A percentile compares a stretch with the other conserved stretches of the same genome.
Conservation (phyloP, 2,797 vertebrate species). For the Hyperoplus immaculatus region DNA sequence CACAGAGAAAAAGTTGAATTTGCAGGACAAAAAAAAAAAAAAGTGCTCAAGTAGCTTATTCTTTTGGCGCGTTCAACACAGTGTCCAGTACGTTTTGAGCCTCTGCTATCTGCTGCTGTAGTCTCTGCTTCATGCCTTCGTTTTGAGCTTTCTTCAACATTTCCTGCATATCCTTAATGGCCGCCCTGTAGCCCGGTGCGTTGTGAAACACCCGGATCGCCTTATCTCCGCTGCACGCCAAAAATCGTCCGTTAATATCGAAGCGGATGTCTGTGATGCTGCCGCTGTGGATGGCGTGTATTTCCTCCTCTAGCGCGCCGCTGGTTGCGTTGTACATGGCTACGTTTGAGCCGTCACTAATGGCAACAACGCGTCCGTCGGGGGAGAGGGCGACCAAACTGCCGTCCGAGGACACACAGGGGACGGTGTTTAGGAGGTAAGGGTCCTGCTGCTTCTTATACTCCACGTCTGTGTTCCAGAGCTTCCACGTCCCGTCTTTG, state of each 20-base stretch:
- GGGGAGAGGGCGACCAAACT: slow-evolving; percentile 91
- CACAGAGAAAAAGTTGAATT: too few relatives aligned
- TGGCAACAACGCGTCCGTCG: slow-evolving; percentile 88
- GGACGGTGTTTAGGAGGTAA: slow-evolving; percentile 90
- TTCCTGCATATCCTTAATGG: slow-evolving; percentile 90
- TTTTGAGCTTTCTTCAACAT: slow-evolving; percentile 90
- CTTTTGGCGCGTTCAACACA: slow-evolving; percentile 64
- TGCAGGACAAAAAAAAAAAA: too few relatives aligned
- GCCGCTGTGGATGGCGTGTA: slow-evolving; percentile 84
- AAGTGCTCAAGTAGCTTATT: neutral
- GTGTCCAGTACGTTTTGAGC: slow-evolving; percentile 88
- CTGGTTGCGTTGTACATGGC: slow-evolving; percentile 85
- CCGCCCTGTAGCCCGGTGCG: slow-evolving; percentile 88
- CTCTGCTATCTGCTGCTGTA: slow-evolving; percentile 90
- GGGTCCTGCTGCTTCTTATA: slow-evolving; percentile 98
- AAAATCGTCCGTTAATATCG: slow-evolving; percentile 89
- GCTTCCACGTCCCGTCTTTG: slow-evolving; percentile 95
- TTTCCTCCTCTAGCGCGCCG: slow-evolving; percentile 89
- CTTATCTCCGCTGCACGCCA: slow-evolving; percentile 91
- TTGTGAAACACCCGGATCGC: slow-evolving; percentile 93
- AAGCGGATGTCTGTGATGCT: slow-evolving; percentile 89
- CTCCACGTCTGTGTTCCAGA: slow-evolving; percentile 96
- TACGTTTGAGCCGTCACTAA: slow-evolving; percentile 86
- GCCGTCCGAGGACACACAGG: slow-evolving; percentile 80
- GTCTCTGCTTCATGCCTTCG: slow-evolving; percentile 89